Evolutionary conservation across 2,888 invertebrate species (phyloP), one percentile per base, ranked within the genome.

Genomic region (Scaptodrosophila latifasciaeformis): DNA sequence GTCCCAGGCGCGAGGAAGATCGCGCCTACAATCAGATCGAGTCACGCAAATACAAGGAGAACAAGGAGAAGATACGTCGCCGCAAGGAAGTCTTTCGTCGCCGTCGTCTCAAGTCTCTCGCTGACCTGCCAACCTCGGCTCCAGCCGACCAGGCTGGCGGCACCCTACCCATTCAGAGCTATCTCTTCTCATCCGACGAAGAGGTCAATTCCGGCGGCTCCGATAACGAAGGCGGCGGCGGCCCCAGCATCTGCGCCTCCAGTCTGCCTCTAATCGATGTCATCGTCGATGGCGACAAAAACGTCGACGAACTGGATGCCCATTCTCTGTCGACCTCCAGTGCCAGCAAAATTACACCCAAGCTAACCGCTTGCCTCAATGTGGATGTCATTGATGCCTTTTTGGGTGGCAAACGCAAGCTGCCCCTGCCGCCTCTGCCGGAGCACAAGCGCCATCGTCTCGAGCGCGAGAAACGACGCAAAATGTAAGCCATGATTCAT

Each of bases 1-100:
- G 92, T 79, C 95, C 95, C 0, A 89, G 95, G 27, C 90, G 92
- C 1, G 94, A 95, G 82, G 93, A 94, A 80, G 94, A 94, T 82
- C 90, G 91, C 67, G 68, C 91, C 34, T 90, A 91, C 39, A 91
- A 90, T 56, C 89, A 92, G 58, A 85, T 91, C 57, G 93, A 93
- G 80, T 89, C 92, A 61, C 92, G 92, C 79, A 89, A 92, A 44
- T 93, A 93, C 85, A 92, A 91, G 82, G 91, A 93, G 77, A 92
- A 93, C 30, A 94, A 94, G 81, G 93, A 94, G 80, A 92, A 92
- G 83, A 86, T 93, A 59, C 89, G 92, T 6, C 89, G 91, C 18
- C 83, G 86, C 12, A 86, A 86, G 54, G 86, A 86, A 54, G 67
- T 70, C 9, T 80, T 50, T 31, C 55, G 78, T 5, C 70, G 83